Evolutionary conservation across 2,113 vertebrate genomes (phyloP), one percentile per base, ranked within the genome.

Genomic region (Arizona elegans): DNA sequence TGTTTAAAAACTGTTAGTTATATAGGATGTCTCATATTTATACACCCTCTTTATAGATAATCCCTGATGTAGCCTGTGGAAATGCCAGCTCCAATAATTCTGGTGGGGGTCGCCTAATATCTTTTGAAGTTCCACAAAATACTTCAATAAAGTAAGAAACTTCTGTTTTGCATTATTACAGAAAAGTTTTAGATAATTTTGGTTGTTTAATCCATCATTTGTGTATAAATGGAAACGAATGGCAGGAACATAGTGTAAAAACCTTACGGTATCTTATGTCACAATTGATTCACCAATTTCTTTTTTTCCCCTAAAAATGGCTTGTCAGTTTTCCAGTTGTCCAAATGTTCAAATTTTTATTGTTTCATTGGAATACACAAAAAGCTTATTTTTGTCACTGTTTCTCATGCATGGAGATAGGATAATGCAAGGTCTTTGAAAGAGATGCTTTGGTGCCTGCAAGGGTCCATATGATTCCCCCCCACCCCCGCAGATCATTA

Each of bases 131-230:
- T 92, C 98, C 99, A 15, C 98, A 99, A 94, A 99, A 99, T 95
- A 98, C 99, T 17, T 98, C 99, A 90, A 97, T 99, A 94, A 99
- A 99, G 99, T 99, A 98, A 99, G 98, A 95, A 75, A 94, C 38
- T 50, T 23, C 43, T 58, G 3, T 81, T 24, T 15, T 87, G 1
- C 89, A 75, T 90, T 65, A 87, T 58, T 87, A 50, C 8, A 94
- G 43, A 52, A 53, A 3, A 1, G 21, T 70, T 94, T 89, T 29
- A 86, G 24, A 43, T 90, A 94, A 93, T 90, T 5, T 15, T 94
- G 89, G 86, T 38, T 65, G 24, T 52, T 15, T 10, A 47, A 65
- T 85, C 54, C n/a, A 55, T 55, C 24, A 65, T 5, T 43, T 88
- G 9, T 21, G 29, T 23, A 47, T 13, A 9, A 55, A 59, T 92